phyloP scores from a whole-genome alignment of 2,113 vertebrate species.

The Azemiops feae region DNA sequence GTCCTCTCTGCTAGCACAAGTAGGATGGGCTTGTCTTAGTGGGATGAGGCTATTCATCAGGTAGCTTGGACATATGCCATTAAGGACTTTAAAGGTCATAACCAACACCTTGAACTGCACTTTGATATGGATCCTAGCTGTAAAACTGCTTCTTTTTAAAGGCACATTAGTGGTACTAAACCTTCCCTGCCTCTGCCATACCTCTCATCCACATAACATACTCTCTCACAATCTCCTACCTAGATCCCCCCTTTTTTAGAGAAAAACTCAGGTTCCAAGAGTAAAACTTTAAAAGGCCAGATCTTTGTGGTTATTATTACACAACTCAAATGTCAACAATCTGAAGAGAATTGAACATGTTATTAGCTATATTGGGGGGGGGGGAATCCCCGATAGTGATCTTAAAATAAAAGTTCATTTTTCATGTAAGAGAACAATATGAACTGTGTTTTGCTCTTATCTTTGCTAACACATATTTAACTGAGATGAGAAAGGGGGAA shows the following conservation, averaged over 20 bases:
- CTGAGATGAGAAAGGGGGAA: not conserved
- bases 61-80: not conserved
- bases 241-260: not conserved
- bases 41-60: not conserved
- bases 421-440: not conserved
- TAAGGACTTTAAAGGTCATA: not conserved
- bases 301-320: not conserved
- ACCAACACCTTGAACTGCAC: not conserved
- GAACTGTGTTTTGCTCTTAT: not conserved
- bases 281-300: not conserved
- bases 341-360: not conserved
- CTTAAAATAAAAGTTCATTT: not conserved
- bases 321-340: not conserved
- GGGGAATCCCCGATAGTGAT: not conserved
- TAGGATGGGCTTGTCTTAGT: not conserved
- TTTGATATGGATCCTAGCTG: not conserved
- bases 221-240: not conserved
- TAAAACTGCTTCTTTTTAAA: not conserved
- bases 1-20: not conserved
- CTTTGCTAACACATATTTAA: not conserved
- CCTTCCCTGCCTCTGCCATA: not conserved
- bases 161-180: not conserved
- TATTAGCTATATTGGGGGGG: not conserved
- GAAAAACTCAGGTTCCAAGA: not conserved
- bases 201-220: not conserved